These are phyloP conservation scores for Agrilus biguttatus DNA, from an alignment of 2,888 invertebrate genomes.

Conservation along the genomic window DNA sequence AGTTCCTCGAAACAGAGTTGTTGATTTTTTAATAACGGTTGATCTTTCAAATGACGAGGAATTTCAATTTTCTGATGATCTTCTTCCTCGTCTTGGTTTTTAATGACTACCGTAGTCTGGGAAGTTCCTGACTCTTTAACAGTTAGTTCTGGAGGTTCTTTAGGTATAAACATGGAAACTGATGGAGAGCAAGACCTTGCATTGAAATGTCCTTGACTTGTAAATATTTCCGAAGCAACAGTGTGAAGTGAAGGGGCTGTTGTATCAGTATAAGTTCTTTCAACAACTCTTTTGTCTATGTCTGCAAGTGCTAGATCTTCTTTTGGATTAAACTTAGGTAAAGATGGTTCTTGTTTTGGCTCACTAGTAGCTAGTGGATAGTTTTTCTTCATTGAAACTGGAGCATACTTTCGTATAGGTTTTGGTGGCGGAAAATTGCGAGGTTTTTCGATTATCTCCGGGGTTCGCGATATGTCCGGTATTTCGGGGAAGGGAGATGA, in stretches of 20 bases:
- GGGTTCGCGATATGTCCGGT: conserved; percentile 20
- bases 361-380: conserved; percentile 14
- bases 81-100: not conserved
- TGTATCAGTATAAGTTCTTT: conserved; percentile 15
- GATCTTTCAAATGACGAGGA: not conserved
- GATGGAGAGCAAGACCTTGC: conserved; percentile 25
- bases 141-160: conserved; percentile 1
- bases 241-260: conserved; percentile 15
- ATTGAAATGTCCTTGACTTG: conserved; percentile 28
- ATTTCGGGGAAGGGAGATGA: conserved; percentile 24
- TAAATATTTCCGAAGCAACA: conserved; percentile 26
- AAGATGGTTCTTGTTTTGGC: conserved; percentile 7
- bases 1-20: conserved; percentile 12
- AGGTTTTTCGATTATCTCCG: conserved; percentile 20
- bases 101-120: too few species aligned
- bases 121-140: too few species aligned
- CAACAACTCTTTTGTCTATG: conserved; percentile 15
- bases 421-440: conserved; percentile 17
- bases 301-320: conserved; percentile 22
- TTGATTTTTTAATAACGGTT: not conserved
- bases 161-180: conserved; percentile 22
- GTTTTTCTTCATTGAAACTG: conserved; percentile 18
- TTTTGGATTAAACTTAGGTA: conserved; percentile 18
- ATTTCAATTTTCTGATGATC: conserved; percentile 7
- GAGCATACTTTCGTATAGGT: conserved; percentile 13